Evolutionary conservation across 2,797 vertebrate species (phyloP), one percentile per base, ranked within the genome.

Genomic region (Melanotaenia parkinsoni): DNA sequence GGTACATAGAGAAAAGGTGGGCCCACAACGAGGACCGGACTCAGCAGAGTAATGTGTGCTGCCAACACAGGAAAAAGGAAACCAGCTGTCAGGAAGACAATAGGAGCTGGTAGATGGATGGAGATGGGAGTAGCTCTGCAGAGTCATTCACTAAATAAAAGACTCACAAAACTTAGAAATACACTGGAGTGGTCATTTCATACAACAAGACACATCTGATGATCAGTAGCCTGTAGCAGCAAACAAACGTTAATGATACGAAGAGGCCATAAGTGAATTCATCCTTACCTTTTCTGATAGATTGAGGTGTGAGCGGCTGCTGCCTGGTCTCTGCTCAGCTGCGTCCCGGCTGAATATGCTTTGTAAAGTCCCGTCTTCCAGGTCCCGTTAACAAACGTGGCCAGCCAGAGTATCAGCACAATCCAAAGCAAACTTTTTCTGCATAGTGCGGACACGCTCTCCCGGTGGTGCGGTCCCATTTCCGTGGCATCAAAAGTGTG

Each of bases 311-410:
- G 92, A 38, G 92, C 70, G 33, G 81, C 81, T 58, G 85, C 87
- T 6, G 90, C 14, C 37, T 86, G 84, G 37, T 91, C 90, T 83
- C 88, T 88, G 89, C 60, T 78, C 66, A 84, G 79, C 26, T 93
- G 88, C 13, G 91, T 81, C 66, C 90, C 90, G 58, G 81, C 67
- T 28, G 91, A 86, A 78, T 90, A 92, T 69, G 60, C 71, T 71
- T 92, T 93, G 86, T 94, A 95, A 62, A 93, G 91, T 87, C 94
- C 93, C 3, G 93, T 94, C 86, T 87, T 94, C 95, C 94, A 95
- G 65, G 94, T 95, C 70, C 88, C 94, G 65, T 91, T 86, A 4
- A 86, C 93, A 1, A 50, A 70, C 65, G 86, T 37, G 74, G 65
- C 79, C 76, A 94, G 73, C 87, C 91, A 89, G 75, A 94, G 83